phyloP scores from a whole-genome alignment of 2,797 vertebrate genomes.

The Acestrorhynchus altus region DNA sequence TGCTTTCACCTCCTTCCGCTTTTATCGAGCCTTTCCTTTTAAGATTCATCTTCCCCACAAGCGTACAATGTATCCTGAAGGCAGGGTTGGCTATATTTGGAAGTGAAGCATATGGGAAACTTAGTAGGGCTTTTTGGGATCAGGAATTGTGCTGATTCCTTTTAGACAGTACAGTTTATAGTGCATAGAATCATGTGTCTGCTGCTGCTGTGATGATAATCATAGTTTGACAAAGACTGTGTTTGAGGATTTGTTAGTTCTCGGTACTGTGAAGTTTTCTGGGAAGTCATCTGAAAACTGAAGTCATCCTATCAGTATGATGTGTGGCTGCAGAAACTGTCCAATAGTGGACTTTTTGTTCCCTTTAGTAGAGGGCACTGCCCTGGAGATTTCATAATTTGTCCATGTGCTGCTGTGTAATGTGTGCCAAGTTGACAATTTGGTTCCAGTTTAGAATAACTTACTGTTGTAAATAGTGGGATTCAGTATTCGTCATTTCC shows the following conservation, averaged over 20 bases:
- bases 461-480: not conserved
- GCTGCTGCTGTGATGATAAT: slow-evolving; percentile 59
- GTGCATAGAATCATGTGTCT: slow-evolving; percentile 8
- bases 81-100: slow-evolving; percentile 1
- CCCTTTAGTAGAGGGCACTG: not conserved
- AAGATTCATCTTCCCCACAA: not conserved
- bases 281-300: slow-evolving; percentile 29
- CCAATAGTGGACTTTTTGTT: not conserved
- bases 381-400: not conserved
- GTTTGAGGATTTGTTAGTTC: slow-evolving; percentile 60
- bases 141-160: not conserved
- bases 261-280: slow-evolving; percentile 1
- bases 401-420: not conserved
- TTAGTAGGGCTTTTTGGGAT: not conserved
- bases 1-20: not conserved
- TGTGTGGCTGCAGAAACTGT: not conserved
- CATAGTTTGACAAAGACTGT: slow-evolving; percentile 58
- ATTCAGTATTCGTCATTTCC: not conserved
- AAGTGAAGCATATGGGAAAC: not conserved
- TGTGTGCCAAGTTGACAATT: not conserved
- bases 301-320: not conserved
- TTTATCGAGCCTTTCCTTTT: not conserved
- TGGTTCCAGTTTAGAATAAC: not conserved
- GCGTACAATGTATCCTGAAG: not conserved
- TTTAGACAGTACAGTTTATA: not conserved